These are phyloP conservation scores for Heliconius hermathena DNA, from an alignment of 1,140 invertebrate species.

Conservation along the genomic window DNA sequence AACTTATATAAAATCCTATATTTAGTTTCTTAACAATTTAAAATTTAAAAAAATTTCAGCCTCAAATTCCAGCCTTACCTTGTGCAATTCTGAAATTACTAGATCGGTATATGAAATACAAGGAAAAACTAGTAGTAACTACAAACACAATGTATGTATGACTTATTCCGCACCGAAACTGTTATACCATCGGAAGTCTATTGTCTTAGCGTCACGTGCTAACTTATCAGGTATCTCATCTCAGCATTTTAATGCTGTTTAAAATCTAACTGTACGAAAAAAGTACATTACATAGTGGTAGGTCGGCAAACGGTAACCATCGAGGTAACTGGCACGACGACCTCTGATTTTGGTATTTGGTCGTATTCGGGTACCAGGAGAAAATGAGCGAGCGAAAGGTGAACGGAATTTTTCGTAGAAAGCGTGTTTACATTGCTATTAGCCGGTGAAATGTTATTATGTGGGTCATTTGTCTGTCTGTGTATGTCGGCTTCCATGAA, in stretches of 20 bases:
- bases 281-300: slow-evolving; percentile 73
- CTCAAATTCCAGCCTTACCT: too few relatives aligned
- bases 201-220: slow-evolving; percentile 37
- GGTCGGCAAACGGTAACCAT: slow-evolving; percentile 74
- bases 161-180: neutral
- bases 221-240: slow-evolving; percentile 58
- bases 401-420: slow-evolving; percentile 53
- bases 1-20: neutral
- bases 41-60: too few relatives aligned
- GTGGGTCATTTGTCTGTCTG: slow-evolving; percentile 3
- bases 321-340: slow-evolving; percentile 68
- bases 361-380: slow-evolving; percentile 48
- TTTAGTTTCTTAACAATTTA: too few relatives aligned
- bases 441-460: slow-evolving; percentile 41
- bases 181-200: slow-evolving; percentile 22
- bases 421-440: slow-evolving; percentile 49
- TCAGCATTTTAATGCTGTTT: slow-evolving; percentile 67
- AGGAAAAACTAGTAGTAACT: slow-evolving; percentile 14
- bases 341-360: slow-evolving; percentile 57
- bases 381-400: slow-evolving; percentile 54
- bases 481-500: neutral
- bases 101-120: neutral
- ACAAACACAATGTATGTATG: neutral
- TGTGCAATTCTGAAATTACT: too few relatives aligned
- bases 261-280: slow-evolving; percentile 72